These are phyloP conservation scores for Pogonocherus hispidulus DNA, from an alignment of 2,888 invertebrate species.

Conservation along the genomic window DNA sequence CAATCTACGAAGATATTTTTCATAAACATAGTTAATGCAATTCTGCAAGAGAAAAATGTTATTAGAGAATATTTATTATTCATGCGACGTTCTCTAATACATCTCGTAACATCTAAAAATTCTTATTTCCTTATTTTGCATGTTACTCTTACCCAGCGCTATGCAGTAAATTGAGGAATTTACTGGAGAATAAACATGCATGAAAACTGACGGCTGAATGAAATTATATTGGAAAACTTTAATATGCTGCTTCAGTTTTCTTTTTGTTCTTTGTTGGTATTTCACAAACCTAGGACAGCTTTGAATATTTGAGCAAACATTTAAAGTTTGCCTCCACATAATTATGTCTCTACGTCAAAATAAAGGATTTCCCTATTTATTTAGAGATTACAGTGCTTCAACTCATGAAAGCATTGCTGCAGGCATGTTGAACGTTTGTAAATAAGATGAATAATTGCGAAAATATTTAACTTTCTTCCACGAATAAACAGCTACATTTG, in stretches of 20 bases:
- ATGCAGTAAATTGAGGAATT: not conserved
- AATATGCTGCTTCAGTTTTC: not conserved
- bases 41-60: too few species aligned
- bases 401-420: not conserved
- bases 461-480: not conserved
- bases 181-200: constrained; percentile 2
- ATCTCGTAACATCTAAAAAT: too few species aligned
- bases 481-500: not conserved
- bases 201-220: not conserved
- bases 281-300: not conserved
- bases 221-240: constrained; percentile 11
- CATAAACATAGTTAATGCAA: too few species aligned
- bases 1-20: too few species aligned
- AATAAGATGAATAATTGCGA: not conserved
- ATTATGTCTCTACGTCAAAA: not conserved
- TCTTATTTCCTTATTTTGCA: not conserved
- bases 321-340: constrained; percentile 1
- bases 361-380: not conserved
- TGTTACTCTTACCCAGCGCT: not conserved
- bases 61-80: too few species aligned
- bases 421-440: not conserved
- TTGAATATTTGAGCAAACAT: not conserved
- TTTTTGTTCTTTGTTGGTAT: not conserved
- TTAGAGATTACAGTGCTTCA: not conserved
- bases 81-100: too few species aligned